These are phyloP conservation scores for Drosophila navojoa DNA, from an alignment of 1,140 invertebrate species.

Conservation along the genomic window DNA sequence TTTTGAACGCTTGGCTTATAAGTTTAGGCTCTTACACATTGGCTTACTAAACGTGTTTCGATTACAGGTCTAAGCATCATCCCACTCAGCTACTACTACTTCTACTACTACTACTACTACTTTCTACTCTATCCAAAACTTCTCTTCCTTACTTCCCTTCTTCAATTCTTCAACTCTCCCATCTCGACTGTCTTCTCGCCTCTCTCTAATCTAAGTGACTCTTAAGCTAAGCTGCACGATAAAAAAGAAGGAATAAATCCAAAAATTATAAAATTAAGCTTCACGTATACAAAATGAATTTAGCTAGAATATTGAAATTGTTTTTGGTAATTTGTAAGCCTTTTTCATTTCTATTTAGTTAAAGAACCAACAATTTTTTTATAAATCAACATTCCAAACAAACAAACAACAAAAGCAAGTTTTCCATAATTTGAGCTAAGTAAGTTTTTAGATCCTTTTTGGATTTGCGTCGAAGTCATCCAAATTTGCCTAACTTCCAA, in stretches of 20 bases:
- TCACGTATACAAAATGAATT: constrained; percentile 59
- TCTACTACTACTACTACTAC: constrained; percentile 35
- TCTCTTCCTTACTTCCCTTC: constrained; percentile 54
- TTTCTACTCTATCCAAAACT: constrained; percentile 53
- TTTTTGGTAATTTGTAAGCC: constrained; percentile 58
- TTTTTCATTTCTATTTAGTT: constrained; percentile 45
- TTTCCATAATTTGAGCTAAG: constrained; percentile 70
- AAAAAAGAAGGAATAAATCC: neutral
- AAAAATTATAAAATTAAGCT: constrained; percentile 46
- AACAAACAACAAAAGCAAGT: constrained; percentile 76
- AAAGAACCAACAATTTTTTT: constrained; percentile 40
- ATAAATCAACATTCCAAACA: constrained; percentile 27
- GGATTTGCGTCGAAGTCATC: constrained; percentile 39
- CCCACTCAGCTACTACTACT: constrained; percentile 24
- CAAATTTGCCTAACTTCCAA: constrained; percentile 36
- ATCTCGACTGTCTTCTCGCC: constrained; percentile 63
- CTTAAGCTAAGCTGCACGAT: constrained; percentile 53
- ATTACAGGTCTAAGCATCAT: constrained; percentile 75
- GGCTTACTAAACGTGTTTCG: constrained; percentile 66
- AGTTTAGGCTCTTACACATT: constrained; percentile 20
- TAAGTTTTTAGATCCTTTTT: constrained; percentile 57
- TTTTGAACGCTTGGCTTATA: neutral
- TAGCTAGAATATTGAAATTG: constrained; percentile 81
- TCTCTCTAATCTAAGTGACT: constrained; percentile 57
- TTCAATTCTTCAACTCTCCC: constrained; percentile 45